Evolutionary conservation across 2,888 invertebrate species (phyloP).

Genomic region (Anoplius nigerrimus): DNA sequence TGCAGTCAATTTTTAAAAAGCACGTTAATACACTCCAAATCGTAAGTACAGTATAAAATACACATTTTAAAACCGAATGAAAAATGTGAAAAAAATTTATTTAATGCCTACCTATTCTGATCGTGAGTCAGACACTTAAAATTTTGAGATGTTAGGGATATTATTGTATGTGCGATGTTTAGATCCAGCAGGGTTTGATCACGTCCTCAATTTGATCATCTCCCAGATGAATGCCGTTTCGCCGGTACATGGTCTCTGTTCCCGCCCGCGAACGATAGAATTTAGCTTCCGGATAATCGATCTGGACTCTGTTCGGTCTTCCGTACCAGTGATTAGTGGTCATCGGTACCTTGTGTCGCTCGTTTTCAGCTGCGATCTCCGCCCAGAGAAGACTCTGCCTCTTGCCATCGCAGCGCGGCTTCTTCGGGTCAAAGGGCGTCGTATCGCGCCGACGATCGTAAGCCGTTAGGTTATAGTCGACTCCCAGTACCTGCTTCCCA

Average conservation of each 20-base stretch:
- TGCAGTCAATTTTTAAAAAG: too few relatives aligned
- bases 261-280: slow-evolving; percentile 49
- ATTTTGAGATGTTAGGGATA: too few relatives aligned
- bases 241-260: slow-evolving; percentile 30
- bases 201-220: background rate
- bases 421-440: slow-evolving; percentile 56
- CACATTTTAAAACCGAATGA: too few relatives aligned
- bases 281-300: slow-evolving; percentile 59
- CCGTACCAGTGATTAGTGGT: slow-evolving; percentile 61
- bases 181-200: background rate
- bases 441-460: slow-evolving; percentile 61
- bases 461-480: slow-evolving; percentile 29
- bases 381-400: slow-evolving; percentile 55
- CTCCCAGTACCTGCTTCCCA: slow-evolving; percentile 29
- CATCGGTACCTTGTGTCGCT: slow-evolving; percentile 55
- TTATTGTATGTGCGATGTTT: too few relatives aligned
- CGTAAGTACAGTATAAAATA: too few relatives aligned
- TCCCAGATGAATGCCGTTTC: slow-evolving; percentile 13
- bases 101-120: too few relatives aligned
- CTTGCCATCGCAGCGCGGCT: slow-evolving; percentile 60
- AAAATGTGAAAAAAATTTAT: too few relatives aligned
- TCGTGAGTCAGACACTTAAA: too few relatives aligned
- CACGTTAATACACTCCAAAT: too few relatives aligned
- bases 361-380: slow-evolving; percentile 61
- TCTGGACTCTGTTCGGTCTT: slow-evolving; percentile 60